These are phyloP conservation scores for Ceyx margarethae DNA, from an alignment of 2,113 vertebrate species.

Conservation along the genomic window DNA sequence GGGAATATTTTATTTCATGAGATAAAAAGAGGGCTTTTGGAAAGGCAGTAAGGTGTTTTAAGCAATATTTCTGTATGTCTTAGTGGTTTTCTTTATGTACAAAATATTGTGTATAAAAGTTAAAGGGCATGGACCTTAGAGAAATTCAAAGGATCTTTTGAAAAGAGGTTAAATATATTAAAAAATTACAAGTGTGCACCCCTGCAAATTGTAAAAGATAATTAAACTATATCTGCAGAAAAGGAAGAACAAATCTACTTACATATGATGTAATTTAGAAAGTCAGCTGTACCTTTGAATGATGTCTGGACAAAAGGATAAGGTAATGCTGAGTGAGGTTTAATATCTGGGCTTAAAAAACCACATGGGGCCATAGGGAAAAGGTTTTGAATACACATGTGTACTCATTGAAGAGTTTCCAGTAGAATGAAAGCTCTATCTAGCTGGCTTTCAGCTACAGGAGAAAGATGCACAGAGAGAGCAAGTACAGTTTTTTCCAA, in stretches of 20 bases:
- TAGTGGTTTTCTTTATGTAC: not conserved
- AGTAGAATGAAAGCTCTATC: not conserved
- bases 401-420: constrained; percentile 6
- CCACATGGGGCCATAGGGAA: not conserved
- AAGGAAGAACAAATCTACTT: constrained; percentile 53
- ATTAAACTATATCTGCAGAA: constrained; percentile 50
- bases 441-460: not conserved
- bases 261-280: constrained; percentile 52
- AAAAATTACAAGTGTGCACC: constrained; percentile 48
- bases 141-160: constrained; percentile 48
- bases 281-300: constrained; percentile 43
- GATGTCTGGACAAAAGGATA: constrained; percentile 16
- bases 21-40: not conserved
- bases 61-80: not conserved
- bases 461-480: not conserved
- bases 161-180: constrained; percentile 41
- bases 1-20: not conserved
- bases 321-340: constrained; percentile 40
- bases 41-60: not conserved
- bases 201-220: constrained; percentile 58
- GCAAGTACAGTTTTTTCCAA: not conserved
- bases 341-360: constrained; percentile 48
- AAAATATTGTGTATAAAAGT: not conserved
- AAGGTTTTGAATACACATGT: not conserved
- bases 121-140: constrained; percentile 33